Evolutionary conservation across 2,797 vertebrate species (phyloP), one percentile per base, ranked within the genome.

Genomic region (Dallia pectoralis): DNA sequence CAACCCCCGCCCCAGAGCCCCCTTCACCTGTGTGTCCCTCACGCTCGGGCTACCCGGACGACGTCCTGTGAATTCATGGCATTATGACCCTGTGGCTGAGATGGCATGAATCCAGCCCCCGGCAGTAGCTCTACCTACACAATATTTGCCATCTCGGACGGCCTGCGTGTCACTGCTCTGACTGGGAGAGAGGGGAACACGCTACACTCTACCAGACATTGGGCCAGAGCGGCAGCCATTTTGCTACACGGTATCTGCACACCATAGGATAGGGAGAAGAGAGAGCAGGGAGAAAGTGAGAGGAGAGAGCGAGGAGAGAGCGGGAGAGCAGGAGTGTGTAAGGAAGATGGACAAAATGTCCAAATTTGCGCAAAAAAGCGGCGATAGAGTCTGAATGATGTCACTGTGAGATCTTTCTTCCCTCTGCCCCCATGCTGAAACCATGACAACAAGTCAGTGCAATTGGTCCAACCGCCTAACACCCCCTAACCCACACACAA

Each of bases 161-260:
- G n/a, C 80, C 51, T 30, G 77, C 71, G 77, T 64, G 73, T 47
- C 49, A 51, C 79, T 74, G n/a, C 77, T 76, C 65, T 65, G 72
- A 63, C 72, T 80, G 44, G 73, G 76, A 82, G 70, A 27, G 66
- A 64, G 62, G 83, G 80, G 74, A 51, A 70, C 74, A 74, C 79
- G 82, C 77, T 64, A 75, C 80, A 56, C 19, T 56, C 51, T 81
- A 44, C 70, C 79, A 80, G 84, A 78, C 84, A 84, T 82, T 74
- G 77, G 84, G 81, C 83, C 86, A 22, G 85, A 76, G 77, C 77
- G 70, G 89, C 87, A 81, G 90, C 89, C 91, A 93, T 93, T 93
- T 92, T 90, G 82, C 88, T 86, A 87, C 85, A 85, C 82, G 83
- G 83, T 85, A 86, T 85, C 86, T 87, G 85, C 84, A 86, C 84